phyloP scores from a whole-genome alignment of 2,888 invertebrate genomes.

The Spilarctia lutea region DNA sequence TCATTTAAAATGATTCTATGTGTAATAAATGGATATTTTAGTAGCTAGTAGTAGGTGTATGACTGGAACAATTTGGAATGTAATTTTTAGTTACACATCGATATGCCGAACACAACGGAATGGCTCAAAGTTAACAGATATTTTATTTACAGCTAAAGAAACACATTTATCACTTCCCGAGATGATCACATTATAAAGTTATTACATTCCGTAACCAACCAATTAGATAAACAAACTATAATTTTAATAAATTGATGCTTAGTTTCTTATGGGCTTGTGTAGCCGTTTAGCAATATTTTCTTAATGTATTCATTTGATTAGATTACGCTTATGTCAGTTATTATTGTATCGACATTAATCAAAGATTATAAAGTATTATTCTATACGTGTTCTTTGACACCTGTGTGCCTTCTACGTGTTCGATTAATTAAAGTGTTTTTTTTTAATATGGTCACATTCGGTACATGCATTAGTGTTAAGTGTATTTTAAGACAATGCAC shows the following conservation, averaged over 20 bases:
- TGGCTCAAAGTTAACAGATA: constrained; percentile 17
- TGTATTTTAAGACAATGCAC: too few relatives aligned
- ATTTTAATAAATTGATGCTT: constrained; percentile 17
- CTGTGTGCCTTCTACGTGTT: neutral
- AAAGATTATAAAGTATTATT: constrained; percentile 24
- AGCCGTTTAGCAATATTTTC: constrained; percentile 20
- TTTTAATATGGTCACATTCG: too few relatives aligned
- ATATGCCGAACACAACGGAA: neutral
- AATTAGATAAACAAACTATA: constrained; percentile 30
- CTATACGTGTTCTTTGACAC: constrained; percentile 7
- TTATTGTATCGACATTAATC: constrained; percentile 35
- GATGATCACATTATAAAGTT: constrained; percentile 54
- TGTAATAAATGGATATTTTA: too few relatives aligned
- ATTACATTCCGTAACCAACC: constrained; percentile 33
- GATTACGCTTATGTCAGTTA: constrained; percentile 26
- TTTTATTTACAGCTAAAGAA: constrained; percentile 18
- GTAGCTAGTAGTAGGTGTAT: too few relatives aligned
- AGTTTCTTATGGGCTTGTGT: constrained; percentile 18
- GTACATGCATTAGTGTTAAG: too few relatives aligned
- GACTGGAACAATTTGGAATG: too few relatives aligned
- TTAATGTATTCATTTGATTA: constrained; percentile 23
- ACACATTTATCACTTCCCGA: constrained; percentile 44
- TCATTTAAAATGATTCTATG: too few relatives aligned
- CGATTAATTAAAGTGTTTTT: constrained; percentile 16
- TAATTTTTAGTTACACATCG: neutral